A percentile compares a stretch with the other conserved stretches of the same genome.
Conservation (phyloP, 2,797 vertebrate genomes). For the Mionectes olivaceus region DNA sequence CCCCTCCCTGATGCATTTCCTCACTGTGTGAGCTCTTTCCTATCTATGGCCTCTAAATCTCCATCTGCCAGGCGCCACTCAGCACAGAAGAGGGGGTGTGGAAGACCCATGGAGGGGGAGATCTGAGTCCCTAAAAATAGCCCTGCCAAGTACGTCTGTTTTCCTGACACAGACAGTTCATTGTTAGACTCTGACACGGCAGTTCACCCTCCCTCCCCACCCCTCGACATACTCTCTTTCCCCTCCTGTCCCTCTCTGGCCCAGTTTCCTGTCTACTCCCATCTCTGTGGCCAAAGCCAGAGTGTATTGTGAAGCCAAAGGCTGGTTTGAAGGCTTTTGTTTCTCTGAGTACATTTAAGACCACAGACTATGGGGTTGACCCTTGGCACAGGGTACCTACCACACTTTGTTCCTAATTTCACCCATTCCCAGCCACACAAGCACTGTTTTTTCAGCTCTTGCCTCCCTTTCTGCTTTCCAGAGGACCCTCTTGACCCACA, state of each 20-base stretch:
- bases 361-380: background rate
- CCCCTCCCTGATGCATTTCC: conserved; percentile 52
- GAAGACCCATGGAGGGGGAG: background rate
- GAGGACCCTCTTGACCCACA: background rate
- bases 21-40: conserved; percentile 73
- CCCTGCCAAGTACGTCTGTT: conserved; percentile 60
- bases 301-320: background rate
- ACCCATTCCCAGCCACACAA: background rate
- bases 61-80: conserved; percentile 76
- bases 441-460: background rate
- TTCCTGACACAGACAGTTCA: conserved; percentile 77
- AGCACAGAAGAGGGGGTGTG: conserved; percentile 67
- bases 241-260: conserved; percentile 25
- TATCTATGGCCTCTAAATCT: conserved; percentile 75
- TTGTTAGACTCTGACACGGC: conserved; percentile 71
- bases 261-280: conserved; percentile 57
- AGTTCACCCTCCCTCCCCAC: conserved; percentile 18
- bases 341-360: background rate
- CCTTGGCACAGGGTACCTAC: background rate
- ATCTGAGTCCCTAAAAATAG: conserved; percentile 80
- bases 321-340: background rate
- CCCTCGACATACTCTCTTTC: conserved; percentile 27
- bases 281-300: background rate
- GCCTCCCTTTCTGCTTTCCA: background rate
- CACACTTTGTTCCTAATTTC: background rate